Base-by-base conservation (phyloP, 2,797 vertebrate species). In the Semaprochilodus insignis region DNA sequence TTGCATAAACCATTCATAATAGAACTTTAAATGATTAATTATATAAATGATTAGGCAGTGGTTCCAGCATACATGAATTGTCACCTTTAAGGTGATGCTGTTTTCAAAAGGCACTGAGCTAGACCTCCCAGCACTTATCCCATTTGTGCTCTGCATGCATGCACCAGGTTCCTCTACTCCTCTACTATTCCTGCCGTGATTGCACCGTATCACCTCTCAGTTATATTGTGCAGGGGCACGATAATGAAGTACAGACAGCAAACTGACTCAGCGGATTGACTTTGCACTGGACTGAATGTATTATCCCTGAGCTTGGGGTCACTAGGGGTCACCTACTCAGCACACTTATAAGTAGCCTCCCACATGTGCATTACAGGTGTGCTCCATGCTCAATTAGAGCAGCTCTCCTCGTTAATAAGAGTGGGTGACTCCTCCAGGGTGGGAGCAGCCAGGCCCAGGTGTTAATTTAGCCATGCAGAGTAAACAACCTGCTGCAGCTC, bases 331-430 rank as follows among this genome's bases (percentile, higher is more conserved):
- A 78, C 70, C 83, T 67, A 14, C 63, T 80, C 81, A 83, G 75
- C 72, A 70, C 70, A 76, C 70, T 51, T 52, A 66, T 77, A 67
- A 78, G 69, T 67, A 67, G 81, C 71, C 70, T 27, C 70, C 79
- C 60, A 85, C 57, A 84, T 77, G 74, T 80, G 83, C 40, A 84
- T 83, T 87, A 85, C 87, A 88, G 88, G 81, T 88, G 85, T 71
- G 51, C 59, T 77, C 83, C 48, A 77, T 72, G 75, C 87, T 85
- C 86, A 88, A 88, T 90, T 88, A 90, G 78, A 80, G 82, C 71
- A 31, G 59, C 70, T 81, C 70, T 70, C 48, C 84, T 86, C 85
- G 87, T 88, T 88, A 88, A 88, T 88, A 88, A 88, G 73, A 81
- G 78, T 36, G 62, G 48, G 83, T 81, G 81, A 80, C 83, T 83